Evolutionary conservation across 2,113 vertebrate species (phyloP), one percentile per base, ranked within the genome.

Genomic region (Pachypanchax playfairii): DNA sequence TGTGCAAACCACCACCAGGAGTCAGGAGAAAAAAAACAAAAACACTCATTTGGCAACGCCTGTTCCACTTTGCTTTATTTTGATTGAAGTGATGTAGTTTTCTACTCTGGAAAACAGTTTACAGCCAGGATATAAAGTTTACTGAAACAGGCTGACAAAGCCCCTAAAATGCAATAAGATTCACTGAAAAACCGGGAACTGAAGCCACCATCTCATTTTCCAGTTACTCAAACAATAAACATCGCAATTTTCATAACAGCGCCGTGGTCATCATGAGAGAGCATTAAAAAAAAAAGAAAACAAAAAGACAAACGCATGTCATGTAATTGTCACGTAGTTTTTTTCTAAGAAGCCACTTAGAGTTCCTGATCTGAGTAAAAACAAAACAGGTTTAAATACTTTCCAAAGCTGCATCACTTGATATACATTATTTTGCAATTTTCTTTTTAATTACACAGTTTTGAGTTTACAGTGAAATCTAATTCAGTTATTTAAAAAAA

Each of bases 241-340:
- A 75, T 41, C 56, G 52, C 41, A 62, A 50, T 72, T 68, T 65
- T n/a, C n/a, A n/a, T n/a, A n/a, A n/a, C n/a, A n/a, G 55, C 60
- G 24, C 44, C 43, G 78, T 72, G 77, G 75, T 50, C 31, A n/a
- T n/a, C n/a, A 17, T 47, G 46, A 38, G 28, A 65, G 71, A 13
- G 52, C 67, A 57, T 77, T 35, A n/a, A n/a, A n/a, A n/a, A n/a
- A n/a, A n/a, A n/a, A n/a, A n/a, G n/a, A n/a, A n/a, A n/a, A n/a
- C n/a, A n/a, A 44, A 70, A 76, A 75, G 73, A 58, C 43, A 75
- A 33, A 67, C 35, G 57, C 67, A 57, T 83, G 70, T 82, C 83
- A 81, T 82, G 70, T 87, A 88, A 84, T 85, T 87, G 63, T 29
- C 48, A 77, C 46, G 41, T 26, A n/a, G n/a, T 50, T 65, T 53